phyloP scores from a whole-genome alignment of 2,797 vertebrate species.

The Naso thynnoides region DNA sequence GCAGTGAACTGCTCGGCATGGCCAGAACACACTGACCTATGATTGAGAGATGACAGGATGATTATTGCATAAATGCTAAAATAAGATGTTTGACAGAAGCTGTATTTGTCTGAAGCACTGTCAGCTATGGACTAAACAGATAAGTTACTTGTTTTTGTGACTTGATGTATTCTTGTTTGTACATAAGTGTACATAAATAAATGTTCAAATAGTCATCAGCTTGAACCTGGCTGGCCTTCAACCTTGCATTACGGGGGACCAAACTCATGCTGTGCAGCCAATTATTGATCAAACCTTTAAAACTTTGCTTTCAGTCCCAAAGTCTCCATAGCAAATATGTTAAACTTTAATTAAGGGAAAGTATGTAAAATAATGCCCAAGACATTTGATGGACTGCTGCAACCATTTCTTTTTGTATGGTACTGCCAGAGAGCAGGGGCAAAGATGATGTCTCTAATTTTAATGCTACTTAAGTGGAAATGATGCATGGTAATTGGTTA shows the following conservation, averaged over 20 bases:
- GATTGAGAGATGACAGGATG: neutral
- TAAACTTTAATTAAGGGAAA: neutral
- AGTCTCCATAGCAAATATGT: neutral
- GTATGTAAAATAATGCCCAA: neutral
- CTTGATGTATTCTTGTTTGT: too few relatives aligned
- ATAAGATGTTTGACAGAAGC: neutral
- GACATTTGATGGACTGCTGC: neutral
- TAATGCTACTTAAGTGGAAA: neutral
- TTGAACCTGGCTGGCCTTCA: too few relatives aligned
- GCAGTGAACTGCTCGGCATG: constrained; percentile 63
- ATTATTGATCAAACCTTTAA: neutral
- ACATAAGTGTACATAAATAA: too few relatives aligned
- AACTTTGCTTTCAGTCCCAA: neutral
- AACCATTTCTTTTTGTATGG: neutral
- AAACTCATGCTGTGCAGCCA: neutral
- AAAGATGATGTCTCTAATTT: neutral
- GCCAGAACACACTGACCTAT: constrained; percentile 82
- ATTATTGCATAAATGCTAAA: neutral
- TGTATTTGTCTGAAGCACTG: constrained; percentile 2
- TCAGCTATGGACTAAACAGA: too few relatives aligned
- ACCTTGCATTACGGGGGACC: too few relatives aligned
- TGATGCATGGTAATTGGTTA: neutral
- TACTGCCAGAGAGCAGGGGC: neutral
- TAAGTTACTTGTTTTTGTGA: too few relatives aligned
- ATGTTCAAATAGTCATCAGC: too few relatives aligned